Evolutionary conservation across 2,888 invertebrate genomes (phyloP).

Genomic region (Rambutsinella grinnellia): DNA sequence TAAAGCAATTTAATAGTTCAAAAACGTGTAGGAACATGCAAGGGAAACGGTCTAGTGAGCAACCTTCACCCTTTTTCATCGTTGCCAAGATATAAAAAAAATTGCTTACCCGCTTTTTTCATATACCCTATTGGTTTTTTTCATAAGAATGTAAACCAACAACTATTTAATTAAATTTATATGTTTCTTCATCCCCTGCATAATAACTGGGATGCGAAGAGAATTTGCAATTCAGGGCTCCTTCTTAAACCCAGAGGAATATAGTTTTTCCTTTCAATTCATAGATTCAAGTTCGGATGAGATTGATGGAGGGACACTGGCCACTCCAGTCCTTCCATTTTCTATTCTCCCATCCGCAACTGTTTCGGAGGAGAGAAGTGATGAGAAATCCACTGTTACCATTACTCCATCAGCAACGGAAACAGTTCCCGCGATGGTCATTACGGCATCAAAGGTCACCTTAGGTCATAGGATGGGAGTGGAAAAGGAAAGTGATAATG

Average conservation of each 20-base stretch:
- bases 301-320: slow-evolving; percentile 10
- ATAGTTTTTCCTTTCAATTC: too few species aligned
- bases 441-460: slow-evolving; percentile 53
- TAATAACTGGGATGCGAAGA: too few species aligned
- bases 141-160: too few species aligned
- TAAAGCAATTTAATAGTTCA: too few species aligned
- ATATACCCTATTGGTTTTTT: too few species aligned
- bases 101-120: too few species aligned
- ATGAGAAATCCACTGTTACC: slow-evolving; percentile 24
- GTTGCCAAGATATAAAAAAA: too few species aligned
- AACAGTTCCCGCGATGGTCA: slow-evolving; percentile 55
- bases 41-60: slow-evolving; percentile 33
- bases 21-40: not conserved
- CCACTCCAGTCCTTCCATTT: slow-evolving; percentile 30
- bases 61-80: too few species aligned
- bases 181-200: slow-evolving; percentile 63
- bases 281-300: slow-evolving; percentile 36
- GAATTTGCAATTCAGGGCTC: too few species aligned
- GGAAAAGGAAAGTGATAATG: too few species aligned
- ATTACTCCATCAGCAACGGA: slow-evolving; percentile 12
- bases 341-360: not conserved
- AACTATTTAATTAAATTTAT: slow-evolving; percentile 54
- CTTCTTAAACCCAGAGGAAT: too few species aligned
- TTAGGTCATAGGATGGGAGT: slow-evolving; percentile 17
- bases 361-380: slow-evolving; percentile 1